Evolutionary conservation across 1,140 invertebrate genomes (phyloP).

Genomic region (Ceratoteleas bidentatus): DNA sequence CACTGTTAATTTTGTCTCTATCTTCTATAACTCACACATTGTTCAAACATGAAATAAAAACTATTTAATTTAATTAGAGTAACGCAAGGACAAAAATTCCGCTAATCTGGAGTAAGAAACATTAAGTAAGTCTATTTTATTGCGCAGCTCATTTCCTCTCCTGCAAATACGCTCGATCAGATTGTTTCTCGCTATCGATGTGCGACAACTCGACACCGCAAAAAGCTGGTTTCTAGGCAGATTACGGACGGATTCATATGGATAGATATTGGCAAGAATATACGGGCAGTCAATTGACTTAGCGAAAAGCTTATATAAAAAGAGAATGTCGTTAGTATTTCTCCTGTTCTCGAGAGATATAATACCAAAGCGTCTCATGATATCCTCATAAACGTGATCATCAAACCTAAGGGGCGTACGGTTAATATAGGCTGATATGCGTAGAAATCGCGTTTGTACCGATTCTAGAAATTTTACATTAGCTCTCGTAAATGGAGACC

Average conservation of each 20-base stretch:
- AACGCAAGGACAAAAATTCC: conserved; percentile 1
- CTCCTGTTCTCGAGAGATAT: not conserved
- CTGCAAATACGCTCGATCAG: not conserved
- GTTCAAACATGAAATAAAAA: not conserved
- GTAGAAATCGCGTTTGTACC: not conserved
- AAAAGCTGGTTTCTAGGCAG: too few relatives aligned
- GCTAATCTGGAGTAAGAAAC: not conserved
- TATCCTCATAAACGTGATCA: not conserved
- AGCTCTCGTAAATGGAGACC: not conserved
- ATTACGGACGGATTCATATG: too few relatives aligned
- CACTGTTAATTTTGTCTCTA: not conserved
- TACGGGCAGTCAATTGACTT: too few relatives aligned
- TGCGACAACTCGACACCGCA: too few relatives aligned
- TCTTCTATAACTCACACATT: not conserved
- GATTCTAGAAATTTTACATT: not conserved
- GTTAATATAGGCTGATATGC: not conserved
- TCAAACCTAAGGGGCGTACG: not conserved
- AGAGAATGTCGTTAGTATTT: too few relatives aligned
- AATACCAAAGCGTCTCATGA: not conserved
- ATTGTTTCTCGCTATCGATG: too few relatives aligned
- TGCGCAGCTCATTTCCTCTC: not conserved
- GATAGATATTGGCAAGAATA: too few relatives aligned
- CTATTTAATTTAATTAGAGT: conserved; percentile 4
- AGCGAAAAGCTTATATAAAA: too few relatives aligned
- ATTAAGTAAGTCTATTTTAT: not conserved